These are phyloP conservation scores for Neofelis nebulosa DNA, from an alignment of 2,113 vertebrate genomes.

Conservation along the genomic window DNA sequence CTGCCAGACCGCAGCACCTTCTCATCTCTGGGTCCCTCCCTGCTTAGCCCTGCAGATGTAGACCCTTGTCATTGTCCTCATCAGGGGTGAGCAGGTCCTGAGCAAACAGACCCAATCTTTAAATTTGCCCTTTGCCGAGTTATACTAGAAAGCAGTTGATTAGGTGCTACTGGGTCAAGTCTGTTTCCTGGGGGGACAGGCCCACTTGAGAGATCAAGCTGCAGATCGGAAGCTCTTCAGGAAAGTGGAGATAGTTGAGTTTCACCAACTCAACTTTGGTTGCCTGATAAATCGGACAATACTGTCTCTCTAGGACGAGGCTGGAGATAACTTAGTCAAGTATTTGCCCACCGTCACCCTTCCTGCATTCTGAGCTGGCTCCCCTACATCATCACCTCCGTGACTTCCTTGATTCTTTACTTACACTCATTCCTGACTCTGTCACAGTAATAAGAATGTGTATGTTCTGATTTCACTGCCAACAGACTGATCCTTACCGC, in stretches of 20 bases:
- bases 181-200: background rate
- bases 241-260: background rate
- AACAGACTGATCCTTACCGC: background rate
- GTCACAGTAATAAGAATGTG: background rate
- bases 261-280: background rate
- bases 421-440: background rate
- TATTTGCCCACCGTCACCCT: background rate
- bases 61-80: background rate
- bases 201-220: background rate
- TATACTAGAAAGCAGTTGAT: background rate
- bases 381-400: background rate
- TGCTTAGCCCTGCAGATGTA: background rate
- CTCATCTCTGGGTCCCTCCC: background rate
- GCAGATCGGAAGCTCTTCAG: background rate
- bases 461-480: background rate
- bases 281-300: background rate
- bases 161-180: background rate
- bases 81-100: background rate
- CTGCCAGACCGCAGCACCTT: background rate
- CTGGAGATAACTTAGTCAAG: background rate
- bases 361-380: background rate
- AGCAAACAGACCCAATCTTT: background rate
- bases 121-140: background rate
- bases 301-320: background rate
- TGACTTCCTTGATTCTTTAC: background rate